phyloP scores from a whole-genome alignment of 2,888 invertebrate genomes.

The Apotomis capreana region DNA sequence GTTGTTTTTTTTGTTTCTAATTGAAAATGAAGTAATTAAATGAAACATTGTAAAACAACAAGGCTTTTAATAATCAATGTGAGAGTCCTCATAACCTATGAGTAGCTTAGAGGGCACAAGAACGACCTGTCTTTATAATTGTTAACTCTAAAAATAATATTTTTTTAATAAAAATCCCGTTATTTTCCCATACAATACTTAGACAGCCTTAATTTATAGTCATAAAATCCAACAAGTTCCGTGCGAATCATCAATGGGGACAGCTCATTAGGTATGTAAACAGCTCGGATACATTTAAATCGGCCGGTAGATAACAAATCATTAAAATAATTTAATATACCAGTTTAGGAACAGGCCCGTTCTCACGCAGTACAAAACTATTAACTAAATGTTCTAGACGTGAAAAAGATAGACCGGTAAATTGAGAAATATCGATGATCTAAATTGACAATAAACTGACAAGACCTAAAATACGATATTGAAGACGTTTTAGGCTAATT shows the following conservation, averaged over 20 bases:
- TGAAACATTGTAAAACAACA: no score
- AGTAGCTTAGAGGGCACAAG: no score
- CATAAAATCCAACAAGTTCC: conserved; percentile 15
- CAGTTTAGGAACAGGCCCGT: conserved; percentile 10
- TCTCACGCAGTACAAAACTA: conserved; percentile 20
- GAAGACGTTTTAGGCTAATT: no score
- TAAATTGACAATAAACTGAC: background rate
- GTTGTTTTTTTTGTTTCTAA: background rate
- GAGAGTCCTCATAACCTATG: no score
- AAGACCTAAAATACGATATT: background rate
- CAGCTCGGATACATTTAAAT: conserved; percentile 30
- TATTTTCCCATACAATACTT: background rate
- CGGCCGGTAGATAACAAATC: conserved; percentile 24
- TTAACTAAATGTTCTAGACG: conserved; percentile 6
- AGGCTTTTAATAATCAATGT: no score
- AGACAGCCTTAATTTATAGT: conserved; percentile 5
- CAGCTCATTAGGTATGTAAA: conserved; percentile 37
- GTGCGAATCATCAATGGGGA: conserved; percentile 29
- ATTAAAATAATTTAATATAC: conserved; percentile 26
- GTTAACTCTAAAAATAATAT: background rate
- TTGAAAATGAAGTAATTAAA: background rate
- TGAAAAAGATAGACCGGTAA: conserved; percentile 20
- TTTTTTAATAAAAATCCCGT: background rate
- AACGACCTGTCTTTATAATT: no score
- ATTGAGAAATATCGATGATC: background rate